Conservation (phyloP, 2,797 vertebrate genomes). For the Hippopotamyrus pictus region DNA sequence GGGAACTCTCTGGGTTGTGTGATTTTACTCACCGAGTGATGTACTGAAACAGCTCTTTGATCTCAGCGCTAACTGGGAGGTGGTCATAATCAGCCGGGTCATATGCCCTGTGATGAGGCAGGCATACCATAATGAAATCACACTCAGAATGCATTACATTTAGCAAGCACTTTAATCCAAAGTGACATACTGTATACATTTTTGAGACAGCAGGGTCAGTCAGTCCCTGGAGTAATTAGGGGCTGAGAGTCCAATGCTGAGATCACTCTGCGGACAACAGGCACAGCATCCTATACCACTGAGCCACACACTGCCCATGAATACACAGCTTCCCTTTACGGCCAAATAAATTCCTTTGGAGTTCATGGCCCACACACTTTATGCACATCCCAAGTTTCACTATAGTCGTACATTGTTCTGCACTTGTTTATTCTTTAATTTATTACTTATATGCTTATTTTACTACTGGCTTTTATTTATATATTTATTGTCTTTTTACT, state of each 20-base stretch:
- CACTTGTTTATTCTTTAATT: neutral
- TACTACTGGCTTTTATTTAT: neutral
- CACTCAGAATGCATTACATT: neutral
- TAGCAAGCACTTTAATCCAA: neutral
- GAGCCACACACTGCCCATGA: neutral
- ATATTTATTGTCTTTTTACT: neutral
- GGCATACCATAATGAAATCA: neutral
- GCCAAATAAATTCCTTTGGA: neutral
- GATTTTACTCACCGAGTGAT: conserved; percentile 70
- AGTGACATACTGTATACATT: neutral
- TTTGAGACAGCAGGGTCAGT: neutral
- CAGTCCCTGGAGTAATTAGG: neutral
- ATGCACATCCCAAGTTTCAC: neutral
- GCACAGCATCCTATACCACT: neutral
- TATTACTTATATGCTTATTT: neutral
- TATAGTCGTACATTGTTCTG: neutral
- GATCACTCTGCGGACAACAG: neutral
- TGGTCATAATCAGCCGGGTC: conserved; percentile 78
- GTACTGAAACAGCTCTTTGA: conserved; percentile 89
- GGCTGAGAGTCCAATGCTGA: neutral
- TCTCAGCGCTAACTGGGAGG: conserved; percentile 76
- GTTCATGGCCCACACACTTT: neutral
- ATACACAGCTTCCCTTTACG: neutral
- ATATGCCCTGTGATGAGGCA: conserved; percentile 60
- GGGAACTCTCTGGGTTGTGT: neutral